phyloP scores from a whole-genome alignment of 2,113 vertebrate species.

The Oxyruncus cristatus region DNA sequence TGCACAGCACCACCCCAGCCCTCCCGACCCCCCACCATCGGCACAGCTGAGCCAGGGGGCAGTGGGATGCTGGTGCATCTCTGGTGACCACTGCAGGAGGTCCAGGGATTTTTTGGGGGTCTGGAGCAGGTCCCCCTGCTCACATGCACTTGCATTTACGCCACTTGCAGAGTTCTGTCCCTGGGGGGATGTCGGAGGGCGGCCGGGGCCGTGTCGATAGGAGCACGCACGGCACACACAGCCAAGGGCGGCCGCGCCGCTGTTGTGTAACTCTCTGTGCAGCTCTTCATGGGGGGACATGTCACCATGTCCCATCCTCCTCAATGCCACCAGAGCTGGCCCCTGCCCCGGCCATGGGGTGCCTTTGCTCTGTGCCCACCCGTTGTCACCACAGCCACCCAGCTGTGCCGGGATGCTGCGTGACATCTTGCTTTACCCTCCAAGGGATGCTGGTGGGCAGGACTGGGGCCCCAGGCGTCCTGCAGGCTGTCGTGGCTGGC shows the following conservation, averaged over 20 bases:
- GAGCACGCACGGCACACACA: neutral
- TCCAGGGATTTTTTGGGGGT: neutral
- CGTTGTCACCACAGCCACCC: accelerated
- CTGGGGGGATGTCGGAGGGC: neutral
- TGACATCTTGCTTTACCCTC: neutral
- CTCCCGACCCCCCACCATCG: accelerated
- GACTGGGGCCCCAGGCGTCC: neutral
- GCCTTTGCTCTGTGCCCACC: neutral
- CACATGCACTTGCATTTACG: neutral
- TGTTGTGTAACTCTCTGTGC: slow-evolving; percentile 19
- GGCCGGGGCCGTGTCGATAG: slow-evolving; percentile 37
- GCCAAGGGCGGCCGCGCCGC: neutral
- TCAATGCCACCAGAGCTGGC: neutral
- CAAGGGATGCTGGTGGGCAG: neutral
- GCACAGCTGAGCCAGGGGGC: neutral
- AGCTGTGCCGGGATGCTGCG: accelerated
- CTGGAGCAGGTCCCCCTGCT: neutral
- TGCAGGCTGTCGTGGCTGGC: neutral
- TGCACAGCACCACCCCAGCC: accelerated
- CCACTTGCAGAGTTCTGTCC: neutral
- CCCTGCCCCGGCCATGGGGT: neutral
- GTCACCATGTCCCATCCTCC: neutral
- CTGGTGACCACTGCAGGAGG: neutral
- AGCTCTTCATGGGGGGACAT: neutral
- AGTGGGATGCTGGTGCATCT: accelerated